Evolutionary conservation across 92 coral and sea anemone species (phyloP), one percentile per base, ranked within the genome.

Genomic region (Zoanthus sansibaricus): DNA sequence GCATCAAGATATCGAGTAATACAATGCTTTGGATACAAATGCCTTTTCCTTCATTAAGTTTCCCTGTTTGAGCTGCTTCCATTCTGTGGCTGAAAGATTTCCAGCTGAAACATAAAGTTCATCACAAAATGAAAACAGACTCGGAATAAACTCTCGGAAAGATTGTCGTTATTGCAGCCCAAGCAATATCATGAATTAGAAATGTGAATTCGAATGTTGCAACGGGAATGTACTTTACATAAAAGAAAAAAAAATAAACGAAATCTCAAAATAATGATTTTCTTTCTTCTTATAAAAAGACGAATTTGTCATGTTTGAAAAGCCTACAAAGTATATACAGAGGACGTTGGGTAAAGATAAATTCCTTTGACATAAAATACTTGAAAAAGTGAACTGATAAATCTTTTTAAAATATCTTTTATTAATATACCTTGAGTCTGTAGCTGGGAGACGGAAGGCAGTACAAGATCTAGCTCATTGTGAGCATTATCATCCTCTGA

Each of bases 401-500:
- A 9, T 11, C 1, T 6, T 30, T 21, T 0, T n/a, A n/a, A n/a
- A n/a, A n/a, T n/a, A n/a, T n/a, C n/a, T n/a, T n/a, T n/a, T n/a
- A n/a, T n/a, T n/a, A n/a, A n/a, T n/a, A 7, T 54, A 76, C 82
- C 82, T 52, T 33, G 30, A 76, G 13, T 52, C 20, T 21, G 52
- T 6, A n/a, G 15, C 54, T 76, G 82, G 15, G 61, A 45, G 17
- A 1, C 32, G 18, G 68, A 51, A 37, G 32, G 82, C 16, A 20
- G 85, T 11, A 45, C 3, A 45, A n/a, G 71, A n/a, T 61, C 58
- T 7, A 52, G 46, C 25, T 68, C 85, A 13, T 6, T 51, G 13
- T 14, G 7, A 46, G 75, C 18, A 3, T 90, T 94, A 64, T 93
- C 96, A 61, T 94, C 86, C 55, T 93, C 94, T 51, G 96, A 93